Conservation (phyloP, 1,140 invertebrate genomes). For the Drosophila virilis region DNA sequence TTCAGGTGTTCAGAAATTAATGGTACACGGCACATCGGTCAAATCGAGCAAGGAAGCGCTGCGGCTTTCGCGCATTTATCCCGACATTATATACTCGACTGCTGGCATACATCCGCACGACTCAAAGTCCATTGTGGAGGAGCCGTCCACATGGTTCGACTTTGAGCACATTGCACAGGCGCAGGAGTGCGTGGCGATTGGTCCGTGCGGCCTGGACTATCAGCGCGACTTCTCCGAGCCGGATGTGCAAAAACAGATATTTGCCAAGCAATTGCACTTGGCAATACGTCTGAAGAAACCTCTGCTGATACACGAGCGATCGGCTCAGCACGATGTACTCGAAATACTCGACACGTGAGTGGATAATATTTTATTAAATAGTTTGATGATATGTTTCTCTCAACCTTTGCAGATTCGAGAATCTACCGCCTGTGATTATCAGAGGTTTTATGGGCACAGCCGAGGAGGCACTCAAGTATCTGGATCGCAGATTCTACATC, state of each 20-base stretch:
- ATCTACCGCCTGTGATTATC: constrained; percentile 92
- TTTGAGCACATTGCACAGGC: constrained; percentile 90
- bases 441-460: constrained; percentile 97
- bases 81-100: constrained; percentile 95
- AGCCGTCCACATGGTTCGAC: constrained; percentile 89
- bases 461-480: constrained; percentile 92
- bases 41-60: constrained; percentile 95
- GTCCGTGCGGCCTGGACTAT: constrained; percentile 97
- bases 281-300: constrained; percentile 95
- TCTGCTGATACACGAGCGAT: constrained; percentile 95
- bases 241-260: constrained; percentile 93
- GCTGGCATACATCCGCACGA: constrained; percentile 98
- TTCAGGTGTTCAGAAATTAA: constrained; percentile 95
- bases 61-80: constrained; percentile 93
- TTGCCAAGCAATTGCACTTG: constrained; percentile 94
- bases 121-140: constrained; percentile 95
- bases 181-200: constrained; percentile 96
- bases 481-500: constrained; percentile 95
- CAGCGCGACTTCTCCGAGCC: constrained; percentile 97
- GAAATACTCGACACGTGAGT: constrained; percentile 86
- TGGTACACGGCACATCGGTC: constrained; percentile 95
- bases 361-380: background rate
- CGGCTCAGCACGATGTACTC: constrained; percentile 93
- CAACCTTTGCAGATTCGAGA: constrained; percentile 83
- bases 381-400: background rate